Conservation (phyloP, 2,888 invertebrate genomes). For the Meganola albula region DNA sequence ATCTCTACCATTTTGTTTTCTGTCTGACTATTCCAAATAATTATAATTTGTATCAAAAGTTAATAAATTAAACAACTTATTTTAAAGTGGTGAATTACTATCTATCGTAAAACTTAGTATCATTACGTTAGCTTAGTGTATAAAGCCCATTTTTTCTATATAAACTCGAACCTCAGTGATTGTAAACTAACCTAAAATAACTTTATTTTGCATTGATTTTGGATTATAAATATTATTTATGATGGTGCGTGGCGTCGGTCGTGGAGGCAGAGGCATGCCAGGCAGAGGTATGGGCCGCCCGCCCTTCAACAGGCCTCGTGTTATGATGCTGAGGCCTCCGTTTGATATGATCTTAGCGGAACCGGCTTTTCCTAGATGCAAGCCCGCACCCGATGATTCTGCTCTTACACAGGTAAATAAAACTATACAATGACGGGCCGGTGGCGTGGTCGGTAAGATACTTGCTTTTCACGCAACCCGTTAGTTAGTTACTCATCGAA, state of each 20-base stretch:
- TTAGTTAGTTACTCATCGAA: too few relatives aligned
- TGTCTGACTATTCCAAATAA: too few relatives aligned
- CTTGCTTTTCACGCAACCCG: too few relatives aligned
- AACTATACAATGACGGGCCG: too few relatives aligned
- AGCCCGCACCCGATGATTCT: constrained; percentile 88
- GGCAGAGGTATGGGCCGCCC: constrained; percentile 79
- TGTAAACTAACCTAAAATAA: constrained; percentile 16
- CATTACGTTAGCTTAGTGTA: background rate
- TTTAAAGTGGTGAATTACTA: background rate
- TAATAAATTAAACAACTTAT: too few relatives aligned
- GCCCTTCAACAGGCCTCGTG: constrained; percentile 62
- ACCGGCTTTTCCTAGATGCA: constrained; percentile 90
- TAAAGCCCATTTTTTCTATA: background rate
- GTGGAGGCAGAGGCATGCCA: constrained; percentile 83
- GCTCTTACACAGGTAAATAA: constrained; percentile 88
- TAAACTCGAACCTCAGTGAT: too few relatives aligned
- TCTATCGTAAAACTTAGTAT: too few relatives aligned
- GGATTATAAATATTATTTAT: background rate
- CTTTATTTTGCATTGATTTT: background rate
- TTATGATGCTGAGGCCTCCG: constrained; percentile 82
- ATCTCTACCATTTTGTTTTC: constrained; percentile 12
- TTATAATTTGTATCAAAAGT: too few relatives aligned
- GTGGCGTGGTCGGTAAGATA: too few relatives aligned
- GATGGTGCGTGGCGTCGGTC: constrained; percentile 85
- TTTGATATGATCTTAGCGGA: constrained; percentile 94